These are phyloP conservation scores for Pristionchus maxplancki DNA, from an alignment of 2,888 invertebrate genomes.

Conservation along the genomic window DNA sequence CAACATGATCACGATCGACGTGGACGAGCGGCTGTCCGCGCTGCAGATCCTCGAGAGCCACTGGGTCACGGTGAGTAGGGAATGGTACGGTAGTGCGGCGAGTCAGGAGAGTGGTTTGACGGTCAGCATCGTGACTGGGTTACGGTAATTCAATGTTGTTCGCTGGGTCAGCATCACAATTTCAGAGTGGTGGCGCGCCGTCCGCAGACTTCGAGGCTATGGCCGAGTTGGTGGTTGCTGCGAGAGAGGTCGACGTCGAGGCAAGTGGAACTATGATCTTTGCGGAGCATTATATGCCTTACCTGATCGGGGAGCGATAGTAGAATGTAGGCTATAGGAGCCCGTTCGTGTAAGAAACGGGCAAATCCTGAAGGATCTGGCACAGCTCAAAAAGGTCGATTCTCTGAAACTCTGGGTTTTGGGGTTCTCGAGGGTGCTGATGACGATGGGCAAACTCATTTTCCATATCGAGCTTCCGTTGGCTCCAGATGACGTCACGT, in stretches of 20 bases:
- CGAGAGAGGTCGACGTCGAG: background rate
- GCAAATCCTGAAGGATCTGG: too few relatives aligned
- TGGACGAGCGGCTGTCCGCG: conserved; percentile 91
- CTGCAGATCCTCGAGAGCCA: conserved; percentile 93
- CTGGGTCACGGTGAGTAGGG: conserved; percentile 83
- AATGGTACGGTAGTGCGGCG: background rate
- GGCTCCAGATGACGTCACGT: too few relatives aligned
- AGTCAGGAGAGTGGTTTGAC: background rate
- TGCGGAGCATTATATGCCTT: too few relatives aligned
- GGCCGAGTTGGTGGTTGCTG: conserved; percentile 46
- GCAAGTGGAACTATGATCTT: too few relatives aligned
- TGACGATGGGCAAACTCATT: too few relatives aligned
- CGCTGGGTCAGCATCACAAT: background rate
- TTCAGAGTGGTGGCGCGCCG: conserved; percentile 46
- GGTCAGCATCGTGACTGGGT: background rate
- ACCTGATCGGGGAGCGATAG: background rate
- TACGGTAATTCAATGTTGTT: background rate
- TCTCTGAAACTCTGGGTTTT: too few relatives aligned
- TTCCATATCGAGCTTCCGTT: too few relatives aligned
- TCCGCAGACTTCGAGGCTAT: conserved; percentile 44
- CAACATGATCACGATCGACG: conserved; percentile 83
- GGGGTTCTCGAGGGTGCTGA: too few relatives aligned
- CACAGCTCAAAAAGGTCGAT: too few relatives aligned
- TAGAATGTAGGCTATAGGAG: background rate
- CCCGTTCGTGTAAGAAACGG: too few relatives aligned